A percentile compares a stretch with the other conserved stretches of the same genome.
phyloP scores from a whole-genome alignment of 1,140 invertebrate species.

The Hyposmocoma kahamanoa region DNA sequence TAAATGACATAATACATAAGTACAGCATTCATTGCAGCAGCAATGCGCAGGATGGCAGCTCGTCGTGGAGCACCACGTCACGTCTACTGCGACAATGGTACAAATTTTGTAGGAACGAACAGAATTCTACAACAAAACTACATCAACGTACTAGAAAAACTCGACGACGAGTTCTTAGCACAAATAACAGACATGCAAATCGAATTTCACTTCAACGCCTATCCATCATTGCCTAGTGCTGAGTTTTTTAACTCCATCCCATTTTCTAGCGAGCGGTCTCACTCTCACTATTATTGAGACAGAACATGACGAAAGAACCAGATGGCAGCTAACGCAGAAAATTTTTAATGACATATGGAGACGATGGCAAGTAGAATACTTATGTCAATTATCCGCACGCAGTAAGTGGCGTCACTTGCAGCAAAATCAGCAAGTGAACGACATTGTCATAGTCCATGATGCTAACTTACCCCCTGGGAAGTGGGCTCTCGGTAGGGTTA shows the following conservation, averaged over 20 bases:
- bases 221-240: constrained; percentile 33
- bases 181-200: constrained; percentile 12
- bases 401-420: constrained; percentile 20
- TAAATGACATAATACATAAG: constrained; percentile 37
- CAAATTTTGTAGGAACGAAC: constrained; percentile 37
- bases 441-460: constrained; percentile 34
- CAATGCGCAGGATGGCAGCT: constrained; percentile 47
- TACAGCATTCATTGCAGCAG: constrained; percentile 38
- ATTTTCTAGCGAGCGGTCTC: constrained; percentile 9
- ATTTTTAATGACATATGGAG: constrained; percentile 30
- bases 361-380: constrained; percentile 28
- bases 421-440: constrained; percentile 8
- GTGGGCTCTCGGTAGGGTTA: constrained; percentile 38
- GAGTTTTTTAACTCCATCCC: constrained; percentile 15
- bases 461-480: constrained; percentile 28
- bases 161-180: background rate
- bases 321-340: constrained; percentile 12
- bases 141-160: background rate
- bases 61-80: constrained; percentile 26
- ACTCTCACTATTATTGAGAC: constrained; percentile 4
- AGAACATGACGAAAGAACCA: background rate
- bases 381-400: constrained; percentile 19
- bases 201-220: constrained; percentile 40
- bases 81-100: constrained; percentile 42
- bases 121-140: background rate